Percentiles rank a stretch among this genome's conserved stretches.
Evolutionary conservation across 2,888 invertebrate species (phyloP).

Genomic region (Ophion ellenae): DNA sequence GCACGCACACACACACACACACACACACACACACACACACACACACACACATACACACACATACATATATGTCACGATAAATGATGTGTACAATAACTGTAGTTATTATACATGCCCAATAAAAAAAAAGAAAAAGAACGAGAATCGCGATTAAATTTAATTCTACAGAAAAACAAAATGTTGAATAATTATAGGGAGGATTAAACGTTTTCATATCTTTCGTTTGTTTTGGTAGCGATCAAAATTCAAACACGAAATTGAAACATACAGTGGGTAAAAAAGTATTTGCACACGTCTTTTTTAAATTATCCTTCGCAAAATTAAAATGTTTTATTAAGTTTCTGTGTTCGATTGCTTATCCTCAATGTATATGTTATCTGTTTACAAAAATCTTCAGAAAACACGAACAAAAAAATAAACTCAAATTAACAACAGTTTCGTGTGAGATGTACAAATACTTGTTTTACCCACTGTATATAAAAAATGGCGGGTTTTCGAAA

Average conservation of each 20-base stretch:
- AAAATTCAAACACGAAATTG: not conserved
- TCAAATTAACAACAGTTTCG: too few relatives aligned
- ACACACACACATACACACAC: constrained; percentile 21
- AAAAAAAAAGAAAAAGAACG: constrained; percentile 50
- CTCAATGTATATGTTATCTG: too few relatives aligned
- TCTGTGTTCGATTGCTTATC: too few relatives aligned
- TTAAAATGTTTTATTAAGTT: too few relatives aligned
- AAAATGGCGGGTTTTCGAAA: not conserved
- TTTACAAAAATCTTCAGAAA: too few relatives aligned
- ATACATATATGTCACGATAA: constrained; percentile 67
- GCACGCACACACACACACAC: too few relatives aligned
- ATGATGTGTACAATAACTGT: constrained; percentile 69
- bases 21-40: too few relatives aligned
- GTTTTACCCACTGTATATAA: not conserved
- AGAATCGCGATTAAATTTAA: not conserved
- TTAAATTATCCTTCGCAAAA: too few relatives aligned
- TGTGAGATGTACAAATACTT: too few relatives aligned
- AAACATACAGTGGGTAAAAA: too few relatives aligned
- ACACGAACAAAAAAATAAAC: too few relatives aligned
- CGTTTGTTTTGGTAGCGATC: not conserved
- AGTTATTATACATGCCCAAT: constrained; percentile 69
- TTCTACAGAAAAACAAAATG: not conserved
- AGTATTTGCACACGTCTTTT: too few relatives aligned
- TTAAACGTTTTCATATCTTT: not conserved
- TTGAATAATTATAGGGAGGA: not conserved